Evolutionary conservation across 2,888 invertebrate genomes (phyloP).

Genomic region (Pandemis cinnamomeana): DNA sequence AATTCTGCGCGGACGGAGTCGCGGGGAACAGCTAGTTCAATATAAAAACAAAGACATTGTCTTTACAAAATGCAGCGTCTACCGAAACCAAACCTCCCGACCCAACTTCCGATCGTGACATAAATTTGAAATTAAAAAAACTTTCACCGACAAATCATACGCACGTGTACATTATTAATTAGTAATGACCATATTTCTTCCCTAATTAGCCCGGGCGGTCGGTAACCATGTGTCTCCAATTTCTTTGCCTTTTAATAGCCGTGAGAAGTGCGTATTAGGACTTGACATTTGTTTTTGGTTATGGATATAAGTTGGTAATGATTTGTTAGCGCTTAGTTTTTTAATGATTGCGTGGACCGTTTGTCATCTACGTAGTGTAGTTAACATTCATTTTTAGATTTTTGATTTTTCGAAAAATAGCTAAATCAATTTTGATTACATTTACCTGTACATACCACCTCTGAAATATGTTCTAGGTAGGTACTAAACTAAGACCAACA

Average conservation of each 20-base stretch:
- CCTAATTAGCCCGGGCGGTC: conserved; percentile 62
- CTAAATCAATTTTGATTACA: no score
- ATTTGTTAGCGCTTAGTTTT: neutral
- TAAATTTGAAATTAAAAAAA: conserved; percentile 44
- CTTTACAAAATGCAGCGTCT: neutral
- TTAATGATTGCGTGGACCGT: neutral
- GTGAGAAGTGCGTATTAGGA: conserved; percentile 55
- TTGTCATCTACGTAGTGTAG: neutral
- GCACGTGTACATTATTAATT: conserved; percentile 54
- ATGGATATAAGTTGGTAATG: conserved; percentile 1
- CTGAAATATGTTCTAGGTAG: no score
- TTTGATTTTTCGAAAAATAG: no score
- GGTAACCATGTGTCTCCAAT: conserved; percentile 61
- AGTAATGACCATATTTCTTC: conserved; percentile 68
- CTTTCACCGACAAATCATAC: conserved; percentile 37
- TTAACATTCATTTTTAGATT: no score
- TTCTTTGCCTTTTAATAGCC: conserved; percentile 57
- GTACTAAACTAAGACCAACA: no score
- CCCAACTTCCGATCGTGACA: conserved; percentile 28
- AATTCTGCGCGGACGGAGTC: no score
- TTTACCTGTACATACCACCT: no score
- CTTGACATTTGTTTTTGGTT: conserved; percentile 37
- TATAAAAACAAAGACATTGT: no score
- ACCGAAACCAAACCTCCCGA: conserved; percentile 14
- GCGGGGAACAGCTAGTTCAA: no score